Base-by-base conservation (phyloP, 2,888 invertebrate genomes). In the Apoda limacodes region DNA sequence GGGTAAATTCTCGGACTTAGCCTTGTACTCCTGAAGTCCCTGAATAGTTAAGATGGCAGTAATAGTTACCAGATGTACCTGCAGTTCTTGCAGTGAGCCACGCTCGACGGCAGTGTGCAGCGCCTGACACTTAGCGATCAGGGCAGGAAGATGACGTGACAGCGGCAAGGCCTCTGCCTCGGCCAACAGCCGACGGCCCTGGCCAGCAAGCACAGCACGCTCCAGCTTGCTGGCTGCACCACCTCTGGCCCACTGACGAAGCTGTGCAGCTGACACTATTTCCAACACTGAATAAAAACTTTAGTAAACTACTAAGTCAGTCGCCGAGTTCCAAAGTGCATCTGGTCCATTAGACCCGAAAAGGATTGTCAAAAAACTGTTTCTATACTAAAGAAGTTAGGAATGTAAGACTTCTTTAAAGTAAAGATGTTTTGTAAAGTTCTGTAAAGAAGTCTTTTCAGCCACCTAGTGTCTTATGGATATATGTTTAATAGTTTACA, bases 81-180 rank as follows among this genome's bases (percentile, higher is more conserved):
- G 83, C 9, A 88, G 74, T 50, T 90, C 86, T 17, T 85, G 62
- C 41, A 92, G 64, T n/a, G 89, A 84, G 3, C 90, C 92, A 32
- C 85, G 85, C 36, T 87, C 85, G 3, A 90, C 90, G 1, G 92
- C 89, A 25, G 87, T 86, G 54, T 93, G 93, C 1, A 92, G 80
- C 22, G 88, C 84, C 27, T 88, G 85, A 36, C 93, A 91, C 65
- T 88, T 90, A 2, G 88, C 88, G 71, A 93, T 84, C 41, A 90
- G 83, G 25, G 82, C 82, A 1, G 89, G 89, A 25, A 75, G 48
- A 38, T 68, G 61, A 26, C 49, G 54, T 0, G 74, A 49, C 12
- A 68, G 49, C 1, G 66, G 60, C 23, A 71, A 40, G 1, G 60
- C 56, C 22, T 67, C 67, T 0, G 71, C 57, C 37, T 64, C 71